Conservation (phyloP, 2,797 vertebrate genomes). For the Champsocephalus gunnari region DNA sequence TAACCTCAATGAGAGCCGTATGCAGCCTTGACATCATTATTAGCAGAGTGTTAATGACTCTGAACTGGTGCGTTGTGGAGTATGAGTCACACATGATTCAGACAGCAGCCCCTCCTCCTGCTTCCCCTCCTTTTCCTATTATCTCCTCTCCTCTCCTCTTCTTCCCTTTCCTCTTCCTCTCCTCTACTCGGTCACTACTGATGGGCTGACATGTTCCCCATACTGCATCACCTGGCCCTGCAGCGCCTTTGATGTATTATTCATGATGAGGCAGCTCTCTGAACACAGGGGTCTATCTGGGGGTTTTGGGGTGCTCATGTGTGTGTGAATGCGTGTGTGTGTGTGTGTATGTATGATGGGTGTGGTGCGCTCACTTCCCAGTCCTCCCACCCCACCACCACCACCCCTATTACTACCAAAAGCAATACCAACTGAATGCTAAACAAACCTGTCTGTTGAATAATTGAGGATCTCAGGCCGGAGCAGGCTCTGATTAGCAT, state of each 20-base stretch:
- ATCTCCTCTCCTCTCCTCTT: constrained; percentile 1
- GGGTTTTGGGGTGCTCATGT: constrained; percentile 50
- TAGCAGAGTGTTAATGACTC: constrained; percentile 48
- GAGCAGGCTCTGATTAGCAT: constrained; percentile 83
- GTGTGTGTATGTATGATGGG: constrained; percentile 10
- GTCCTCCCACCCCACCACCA: constrained; percentile 58
- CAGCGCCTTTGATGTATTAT: constrained; percentile 84
- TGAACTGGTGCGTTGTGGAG: constrained; percentile 41
- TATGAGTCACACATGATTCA: constrained; percentile 25
- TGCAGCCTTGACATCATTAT: constrained; percentile 58
- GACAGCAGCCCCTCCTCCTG: constrained; percentile 18
- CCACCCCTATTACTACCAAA: constrained; percentile 68
- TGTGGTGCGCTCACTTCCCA: constrained; percentile 56
- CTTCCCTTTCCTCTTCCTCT: background rate
- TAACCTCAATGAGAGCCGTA: constrained; percentile 40
- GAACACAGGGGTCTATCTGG: constrained; percentile 73
- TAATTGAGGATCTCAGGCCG: constrained; percentile 83
- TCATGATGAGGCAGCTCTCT: constrained; percentile 76
- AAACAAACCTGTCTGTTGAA: constrained; percentile 87
- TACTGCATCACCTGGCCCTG: constrained; percentile 81
- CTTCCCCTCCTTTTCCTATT: background rate
- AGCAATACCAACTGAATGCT: constrained; percentile 84
- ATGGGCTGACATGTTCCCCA: constrained; percentile 76
- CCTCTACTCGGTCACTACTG: constrained; percentile 64
- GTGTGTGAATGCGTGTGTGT: constrained; percentile 14